phyloP scores from a whole-genome alignment of 2,888 invertebrate genomes.

The Tuta absoluta region DNA sequence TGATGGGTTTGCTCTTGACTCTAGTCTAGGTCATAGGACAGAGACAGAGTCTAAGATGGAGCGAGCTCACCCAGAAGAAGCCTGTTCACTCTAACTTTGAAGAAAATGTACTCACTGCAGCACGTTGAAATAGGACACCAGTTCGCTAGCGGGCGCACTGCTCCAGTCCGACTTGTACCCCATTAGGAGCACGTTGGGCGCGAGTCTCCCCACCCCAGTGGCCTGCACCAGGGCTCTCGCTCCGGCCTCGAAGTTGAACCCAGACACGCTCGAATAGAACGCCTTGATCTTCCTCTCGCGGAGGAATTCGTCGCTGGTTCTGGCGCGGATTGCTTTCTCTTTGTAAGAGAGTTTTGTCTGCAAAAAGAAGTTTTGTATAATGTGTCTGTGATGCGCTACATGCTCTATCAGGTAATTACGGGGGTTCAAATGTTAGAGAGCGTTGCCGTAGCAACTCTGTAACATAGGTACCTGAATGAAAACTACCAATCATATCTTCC shows the following conservation, averaged over 20 bases:
- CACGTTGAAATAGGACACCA: conserved; percentile 95
- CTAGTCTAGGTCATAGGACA: too few species aligned
- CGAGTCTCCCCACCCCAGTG: conserved; percentile 94
- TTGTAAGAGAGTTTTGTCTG: conserved; percentile 84
- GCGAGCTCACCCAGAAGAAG: too few species aligned
- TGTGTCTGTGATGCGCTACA: too few species aligned
- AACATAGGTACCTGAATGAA: too few species aligned
- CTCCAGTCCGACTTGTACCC: conserved; percentile 97
- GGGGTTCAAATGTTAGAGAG: too few species aligned
- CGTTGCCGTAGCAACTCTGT: too few species aligned
- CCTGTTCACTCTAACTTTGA: too few species aligned
- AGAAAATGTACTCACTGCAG: conserved; percentile 88
- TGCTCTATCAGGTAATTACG: too few species aligned
- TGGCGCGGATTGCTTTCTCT: conserved; percentile 79
- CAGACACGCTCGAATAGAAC: conserved; percentile 91
- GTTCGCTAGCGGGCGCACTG: conserved; percentile 85
- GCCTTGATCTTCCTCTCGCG: conserved; percentile 90
- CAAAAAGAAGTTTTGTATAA: conserved; percentile 26
- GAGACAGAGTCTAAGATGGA: too few species aligned
- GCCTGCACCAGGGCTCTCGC: conserved; percentile 92
- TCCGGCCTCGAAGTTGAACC: conserved; percentile 87
- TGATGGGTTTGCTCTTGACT: too few species aligned
- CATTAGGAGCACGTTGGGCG: conserved; percentile 96
- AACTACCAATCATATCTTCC: too few species aligned
- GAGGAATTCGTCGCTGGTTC: conserved; percentile 90